Evolutionary conservation across 1,140 invertebrate species (phyloP).

Genomic region (Zaprionus lachaisei): DNA sequence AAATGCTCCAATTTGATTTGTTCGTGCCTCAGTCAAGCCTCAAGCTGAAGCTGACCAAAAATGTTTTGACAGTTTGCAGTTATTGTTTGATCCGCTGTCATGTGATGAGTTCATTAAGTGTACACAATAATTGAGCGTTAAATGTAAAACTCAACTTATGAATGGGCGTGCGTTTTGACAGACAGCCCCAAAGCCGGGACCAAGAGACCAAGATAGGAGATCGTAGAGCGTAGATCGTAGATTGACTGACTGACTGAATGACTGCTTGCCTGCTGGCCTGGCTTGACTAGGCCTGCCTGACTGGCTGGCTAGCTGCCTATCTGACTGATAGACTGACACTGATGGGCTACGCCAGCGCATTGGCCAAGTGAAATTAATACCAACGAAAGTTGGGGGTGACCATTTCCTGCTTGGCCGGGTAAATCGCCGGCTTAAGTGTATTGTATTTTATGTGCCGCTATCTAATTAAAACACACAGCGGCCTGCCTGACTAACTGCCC

Average conservation of each 20-base stretch:
- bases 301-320: not conserved
- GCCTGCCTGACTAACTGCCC: conserved; percentile 41
- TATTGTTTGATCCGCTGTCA: conserved; percentile 79
- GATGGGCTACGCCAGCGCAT: conserved; percentile 44
- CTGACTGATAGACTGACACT: conserved; percentile 56
- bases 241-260: conserved; percentile 41
- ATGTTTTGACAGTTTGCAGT: conserved; percentile 81
- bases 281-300: not conserved
- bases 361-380: conserved; percentile 73
- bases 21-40: conserved; percentile 31
- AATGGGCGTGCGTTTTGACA: conserved; percentile 78
- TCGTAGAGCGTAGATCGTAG: conserved; percentile 30
- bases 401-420: conserved; percentile 62
- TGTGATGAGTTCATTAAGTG: conserved; percentile 82
- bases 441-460: conserved; percentile 71
- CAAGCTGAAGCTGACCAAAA: conserved; percentile 35
- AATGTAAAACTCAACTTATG: conserved; percentile 62
- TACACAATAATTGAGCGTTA: conserved; percentile 78
- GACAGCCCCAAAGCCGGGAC: conserved; percentile 22
- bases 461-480: conserved; percentile 72
- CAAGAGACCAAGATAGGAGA: not conserved
- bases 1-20: conserved; percentile 71
- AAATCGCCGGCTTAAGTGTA: conserved; percentile 57
- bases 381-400: conserved; percentile 61
- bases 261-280: conserved; percentile 10